Evolutionary conservation across 2,113 vertebrate genomes (phyloP).

Genomic region (Zosterops borbonicus): DNA sequence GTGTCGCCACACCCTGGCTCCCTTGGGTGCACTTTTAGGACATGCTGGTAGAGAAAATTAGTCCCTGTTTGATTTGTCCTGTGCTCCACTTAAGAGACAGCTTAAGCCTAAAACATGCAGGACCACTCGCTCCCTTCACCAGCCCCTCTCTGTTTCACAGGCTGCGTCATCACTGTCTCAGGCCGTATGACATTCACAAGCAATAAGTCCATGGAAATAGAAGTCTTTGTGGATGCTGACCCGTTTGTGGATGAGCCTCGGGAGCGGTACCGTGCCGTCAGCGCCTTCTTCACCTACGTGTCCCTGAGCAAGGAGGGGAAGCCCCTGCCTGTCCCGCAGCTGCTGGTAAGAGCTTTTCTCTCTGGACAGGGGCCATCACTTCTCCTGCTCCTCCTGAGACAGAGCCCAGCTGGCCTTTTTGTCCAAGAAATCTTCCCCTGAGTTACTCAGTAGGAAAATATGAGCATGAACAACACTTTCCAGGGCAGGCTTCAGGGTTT

Average conservation of each 20-base stretch:
- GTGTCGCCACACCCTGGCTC: accelerated
- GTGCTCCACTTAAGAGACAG: accelerated
- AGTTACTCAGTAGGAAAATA: neutral
- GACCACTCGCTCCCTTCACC: neutral
- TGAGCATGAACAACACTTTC: accelerated
- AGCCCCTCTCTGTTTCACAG: conserved; percentile 50
- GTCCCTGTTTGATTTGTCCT: neutral
- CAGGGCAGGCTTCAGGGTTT: neutral
- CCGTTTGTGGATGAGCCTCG: conserved; percentile 75
- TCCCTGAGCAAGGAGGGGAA: conserved; percentile 89
- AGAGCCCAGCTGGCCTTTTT: neutral
- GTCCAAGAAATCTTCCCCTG: neutral
- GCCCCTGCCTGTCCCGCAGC: conserved; percentile 81
- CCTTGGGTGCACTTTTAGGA: accelerated
- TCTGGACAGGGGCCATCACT: accelerated
- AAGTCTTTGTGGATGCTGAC: conserved; percentile 90
- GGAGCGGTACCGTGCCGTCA: conserved; percentile 85
- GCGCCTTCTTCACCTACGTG: conserved; percentile 93
- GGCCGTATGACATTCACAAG: conserved; percentile 94
- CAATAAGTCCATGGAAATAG: conserved; percentile 96
- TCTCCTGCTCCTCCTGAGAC: neutral
- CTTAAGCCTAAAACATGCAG: neutral
- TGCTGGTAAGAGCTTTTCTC: conserved; percentile 81
- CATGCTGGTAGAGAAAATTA: neutral
- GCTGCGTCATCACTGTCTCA: conserved; percentile 88